These are phyloP conservation scores for Lepus europaeus DNA, from an alignment of 2,113 vertebrate genomes.

Conservation along the genomic window DNA sequence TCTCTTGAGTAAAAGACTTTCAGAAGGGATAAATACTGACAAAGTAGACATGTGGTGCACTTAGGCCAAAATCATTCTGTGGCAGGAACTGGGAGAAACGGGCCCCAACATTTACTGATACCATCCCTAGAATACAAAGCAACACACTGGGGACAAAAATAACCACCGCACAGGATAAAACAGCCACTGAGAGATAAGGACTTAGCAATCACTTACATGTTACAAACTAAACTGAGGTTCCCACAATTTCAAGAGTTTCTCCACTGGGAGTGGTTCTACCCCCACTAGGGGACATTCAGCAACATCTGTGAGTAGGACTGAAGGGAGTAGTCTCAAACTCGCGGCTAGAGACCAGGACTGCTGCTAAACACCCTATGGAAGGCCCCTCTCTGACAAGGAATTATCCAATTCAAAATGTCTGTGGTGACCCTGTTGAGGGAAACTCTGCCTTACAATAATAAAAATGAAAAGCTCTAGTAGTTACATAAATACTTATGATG, in stretches of 20 bases:
- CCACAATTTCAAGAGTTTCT: conserved; percentile 42
- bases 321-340: neutral
- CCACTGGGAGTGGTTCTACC: neutral
- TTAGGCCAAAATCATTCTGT: conserved; percentile 30
- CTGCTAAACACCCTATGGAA: neutral
- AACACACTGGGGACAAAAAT: conserved; percentile 22
- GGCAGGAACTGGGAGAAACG: conserved; percentile 2
- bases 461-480: neutral
- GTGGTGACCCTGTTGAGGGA: neutral
- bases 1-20: conserved; percentile 18
- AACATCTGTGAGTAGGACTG: neutral
- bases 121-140: neutral
- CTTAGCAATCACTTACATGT: conserved; percentile 7
- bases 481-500: neutral
- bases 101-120: neutral
- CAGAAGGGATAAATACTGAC: conserved; percentile 5
- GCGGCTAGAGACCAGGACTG: neutral
- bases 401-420: conserved; percentile 24
- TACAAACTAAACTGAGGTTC: neutral
- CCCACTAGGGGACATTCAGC: neutral
- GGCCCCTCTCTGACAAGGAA: neutral
- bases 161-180: neutral
- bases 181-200: neutral
- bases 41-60: conserved; percentile 3
- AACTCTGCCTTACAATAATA: neutral